Percentiles rank a stretch among this genome's conserved stretches.
Evolutionary conservation across 2,888 invertebrate species (phyloP).

Genomic region (Patella depressa): DNA sequence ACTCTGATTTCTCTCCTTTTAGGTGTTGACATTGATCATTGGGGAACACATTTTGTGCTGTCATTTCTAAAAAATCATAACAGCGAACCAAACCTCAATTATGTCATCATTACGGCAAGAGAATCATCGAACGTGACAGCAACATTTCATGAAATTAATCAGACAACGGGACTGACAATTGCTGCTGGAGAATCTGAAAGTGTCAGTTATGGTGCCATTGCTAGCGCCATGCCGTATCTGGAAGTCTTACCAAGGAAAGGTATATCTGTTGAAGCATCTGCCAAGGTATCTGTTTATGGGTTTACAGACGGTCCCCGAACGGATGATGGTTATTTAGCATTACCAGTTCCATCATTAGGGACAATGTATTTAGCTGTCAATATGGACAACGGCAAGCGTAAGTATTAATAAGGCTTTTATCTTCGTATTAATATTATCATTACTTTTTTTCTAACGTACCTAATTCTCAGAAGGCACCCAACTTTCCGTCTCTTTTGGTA

Average conservation of each 20-base stretch:
- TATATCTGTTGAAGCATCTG: background rate
- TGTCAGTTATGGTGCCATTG: background rate
- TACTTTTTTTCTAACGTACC: background rate
- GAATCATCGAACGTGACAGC: background rate
- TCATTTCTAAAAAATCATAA: background rate
- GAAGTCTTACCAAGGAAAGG: background rate
- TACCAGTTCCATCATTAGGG: background rate
- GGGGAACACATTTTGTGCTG: slow-evolving; percentile 6
- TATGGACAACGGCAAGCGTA: background rate
- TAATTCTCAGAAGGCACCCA: no score
- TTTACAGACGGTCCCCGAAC: background rate
- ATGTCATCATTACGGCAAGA: background rate
- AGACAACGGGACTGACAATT: background rate
- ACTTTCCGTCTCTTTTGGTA: no score
- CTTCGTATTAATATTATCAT: background rate
- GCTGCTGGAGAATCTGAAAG: background rate
- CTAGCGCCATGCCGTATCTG: background rate
- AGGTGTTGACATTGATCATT: background rate
- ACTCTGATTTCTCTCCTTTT: background rate
- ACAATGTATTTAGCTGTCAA: background rate
- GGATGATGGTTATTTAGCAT: background rate
- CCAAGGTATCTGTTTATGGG: background rate
- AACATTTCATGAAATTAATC: background rate
- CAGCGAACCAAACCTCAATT: background rate
- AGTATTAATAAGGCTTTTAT: background rate